Evolutionary conservation across 2,888 invertebrate genomes (phyloP).

Genomic region (Meiosimyza decipiens): DNA sequence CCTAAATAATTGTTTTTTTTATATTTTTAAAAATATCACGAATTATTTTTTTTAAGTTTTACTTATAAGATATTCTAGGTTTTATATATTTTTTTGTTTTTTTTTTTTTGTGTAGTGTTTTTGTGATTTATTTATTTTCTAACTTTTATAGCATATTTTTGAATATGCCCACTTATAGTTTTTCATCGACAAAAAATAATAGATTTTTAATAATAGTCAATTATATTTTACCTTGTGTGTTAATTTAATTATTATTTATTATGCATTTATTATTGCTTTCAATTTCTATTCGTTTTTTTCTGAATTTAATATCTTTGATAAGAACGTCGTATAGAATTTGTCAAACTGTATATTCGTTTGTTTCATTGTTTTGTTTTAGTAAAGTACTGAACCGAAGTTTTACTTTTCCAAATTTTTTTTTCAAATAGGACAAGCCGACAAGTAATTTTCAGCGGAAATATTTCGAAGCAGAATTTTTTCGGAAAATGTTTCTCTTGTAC

Average conservation of each 20-base stretch:
- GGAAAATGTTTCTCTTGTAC: no score
- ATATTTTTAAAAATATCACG: constrained; percentile 55
- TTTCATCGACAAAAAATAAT: neutral
- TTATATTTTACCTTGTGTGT: neutral
- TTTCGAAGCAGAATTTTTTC: no score
- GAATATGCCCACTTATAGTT: no score
- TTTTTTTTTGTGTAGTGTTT: neutral
- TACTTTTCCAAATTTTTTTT: no score
- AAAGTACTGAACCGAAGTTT: no score
- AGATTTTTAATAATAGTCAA: neutral
- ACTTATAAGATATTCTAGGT: neutral
- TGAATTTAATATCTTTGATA: no score
- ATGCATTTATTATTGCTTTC: constrained; percentile 34
- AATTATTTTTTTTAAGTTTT: constrained; percentile 54
- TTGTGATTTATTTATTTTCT: constrained; percentile 3
- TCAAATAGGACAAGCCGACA: no score
- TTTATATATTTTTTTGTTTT: no score
- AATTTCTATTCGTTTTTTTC: constrained; percentile 27
- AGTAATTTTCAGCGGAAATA: no score
- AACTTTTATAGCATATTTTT: neutral
- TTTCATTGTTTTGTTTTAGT: no score
- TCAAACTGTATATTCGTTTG: no score
- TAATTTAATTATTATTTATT: constrained; percentile 36
- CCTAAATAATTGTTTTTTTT: constrained; percentile 34
- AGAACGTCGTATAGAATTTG: no score